Evolutionary conservation across 2,797 vertebrate genomes (phyloP).

Genomic region (Lepus oiostolus): DNA sequence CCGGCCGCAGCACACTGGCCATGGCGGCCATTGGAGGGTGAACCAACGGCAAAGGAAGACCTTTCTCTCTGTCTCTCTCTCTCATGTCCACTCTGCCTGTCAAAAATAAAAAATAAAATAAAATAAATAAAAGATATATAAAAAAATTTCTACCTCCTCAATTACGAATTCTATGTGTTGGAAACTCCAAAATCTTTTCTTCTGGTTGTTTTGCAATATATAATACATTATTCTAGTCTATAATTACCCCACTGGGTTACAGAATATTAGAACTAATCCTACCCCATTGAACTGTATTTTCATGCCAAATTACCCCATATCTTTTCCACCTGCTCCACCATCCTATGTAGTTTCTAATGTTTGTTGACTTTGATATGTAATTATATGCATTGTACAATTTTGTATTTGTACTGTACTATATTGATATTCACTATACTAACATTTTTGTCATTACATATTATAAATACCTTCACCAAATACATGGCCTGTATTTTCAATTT

Average conservation of each 20-base stretch:
- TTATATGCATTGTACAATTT: not conserved
- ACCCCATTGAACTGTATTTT: not conserved
- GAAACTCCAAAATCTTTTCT: not conserved
- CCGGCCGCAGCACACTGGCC: too few species aligned
- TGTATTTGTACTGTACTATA: not conserved
- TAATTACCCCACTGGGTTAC: not conserved
- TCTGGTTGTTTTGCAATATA: not conserved
- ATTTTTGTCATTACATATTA: not conserved
- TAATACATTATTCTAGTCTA: not conserved
- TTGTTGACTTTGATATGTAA: not conserved
- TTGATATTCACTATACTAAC: not conserved
- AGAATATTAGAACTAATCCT: not conserved
- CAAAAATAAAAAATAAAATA: not conserved
- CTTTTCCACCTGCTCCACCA: not conserved
- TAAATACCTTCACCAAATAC: not conserved
- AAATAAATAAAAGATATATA: too few species aligned
- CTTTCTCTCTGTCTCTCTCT: too few species aligned
- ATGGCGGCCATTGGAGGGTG: too few species aligned
- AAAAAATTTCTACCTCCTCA: not conserved
- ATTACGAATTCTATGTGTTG: not conserved
- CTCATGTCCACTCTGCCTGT: too few species aligned
- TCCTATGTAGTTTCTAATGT: not conserved
- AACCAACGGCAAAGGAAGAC: too few species aligned
- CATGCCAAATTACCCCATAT: not conserved
- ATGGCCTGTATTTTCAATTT: not conserved